Evolutionary conservation across 2,888 invertebrate genomes (phyloP), one percentile per base, ranked within the genome.

Genomic region (Neelides folsomi): DNA sequence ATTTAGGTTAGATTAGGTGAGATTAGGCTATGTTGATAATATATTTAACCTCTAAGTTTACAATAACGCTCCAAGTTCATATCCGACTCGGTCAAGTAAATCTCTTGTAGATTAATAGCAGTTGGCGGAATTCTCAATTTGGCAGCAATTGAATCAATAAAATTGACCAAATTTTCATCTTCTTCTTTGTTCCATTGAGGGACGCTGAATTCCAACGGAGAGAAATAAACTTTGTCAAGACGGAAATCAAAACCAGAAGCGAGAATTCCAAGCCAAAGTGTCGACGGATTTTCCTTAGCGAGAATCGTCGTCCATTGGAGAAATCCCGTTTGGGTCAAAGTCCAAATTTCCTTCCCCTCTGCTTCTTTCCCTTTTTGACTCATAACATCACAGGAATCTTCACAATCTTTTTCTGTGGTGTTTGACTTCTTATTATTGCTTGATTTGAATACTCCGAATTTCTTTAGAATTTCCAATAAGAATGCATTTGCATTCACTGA

Each of bases 221-320:
- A 34, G 2, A 27, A 12, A 51, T 51, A 53, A 2, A 37, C 39
- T 13, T 46, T 42, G 34, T 56, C 53, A 38, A 56, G 39, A 10
- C 44, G 44, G 1, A 56, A 13, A 34, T 56, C 56, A 47, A 42
- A 53, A 15, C 56, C 56, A n/a, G 51, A 40, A 1, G 50, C 49
- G 1, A 56, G 43, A 12, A 56, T 10, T 10, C 50, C 56, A 10
- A 46, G 46, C 53, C 56, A 56, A 6, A 56, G 41, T 2, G 35
- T 15, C 41, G 27, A 15, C 6, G 42, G 15, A 18, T 42, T 48
- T 10, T 37, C 53, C 36, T 38, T 51, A 1, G 43, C 13, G 1
- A 56, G 40, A 3, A 46, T 47, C 7, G 49, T 46, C 36, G 53
- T 53, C 53, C 53, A 56, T 2, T 47, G 35, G 9, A 56, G 38